Conservation (phyloP, 2,888 invertebrate genomes). For the Microctonus aethiopoides region DNA sequence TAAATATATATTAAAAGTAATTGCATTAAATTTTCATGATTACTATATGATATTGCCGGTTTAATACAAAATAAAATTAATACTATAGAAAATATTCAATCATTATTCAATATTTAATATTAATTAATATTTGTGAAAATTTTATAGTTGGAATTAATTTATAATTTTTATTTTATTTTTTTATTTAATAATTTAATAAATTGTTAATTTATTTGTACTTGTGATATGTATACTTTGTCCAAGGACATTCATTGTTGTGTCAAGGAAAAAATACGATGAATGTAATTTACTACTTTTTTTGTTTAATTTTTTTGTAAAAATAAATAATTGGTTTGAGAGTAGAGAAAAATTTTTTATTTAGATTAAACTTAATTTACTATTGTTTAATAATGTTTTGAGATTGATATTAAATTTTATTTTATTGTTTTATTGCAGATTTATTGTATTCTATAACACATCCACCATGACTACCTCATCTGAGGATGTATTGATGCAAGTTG, state of each 20-base stretch:
- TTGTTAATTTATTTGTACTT: conserved; percentile 23
- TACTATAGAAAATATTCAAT: not conserved
- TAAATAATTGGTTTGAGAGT: not conserved
- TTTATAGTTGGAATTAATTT: not conserved
- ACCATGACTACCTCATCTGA: conserved; percentile 90
- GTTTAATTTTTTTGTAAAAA: not conserved
- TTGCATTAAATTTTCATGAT: not conserved
- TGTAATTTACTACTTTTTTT: not conserved
- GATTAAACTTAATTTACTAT: conserved; percentile 4
- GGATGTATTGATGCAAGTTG: conserved; percentile 93
- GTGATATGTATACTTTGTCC: conserved; percentile 35
- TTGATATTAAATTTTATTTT: not conserved
- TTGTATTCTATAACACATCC: conserved; percentile 51
- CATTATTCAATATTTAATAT: not conserved
- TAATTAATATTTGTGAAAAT: not conserved
- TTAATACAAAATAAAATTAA: not conserved
- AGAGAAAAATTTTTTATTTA: no score
- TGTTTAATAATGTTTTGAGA: not conserved
- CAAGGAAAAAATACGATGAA: conserved; percentile 16
- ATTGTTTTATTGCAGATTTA: conserved; percentile 43
- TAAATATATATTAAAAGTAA: not conserved
- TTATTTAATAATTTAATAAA: not conserved
- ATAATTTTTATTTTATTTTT: not conserved
- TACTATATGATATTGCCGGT: not conserved
- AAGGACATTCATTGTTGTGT: conserved; percentile 48